Conservation (phyloP, 2,797 vertebrate genomes). For the Pseudomugil gertrudae region DNA sequence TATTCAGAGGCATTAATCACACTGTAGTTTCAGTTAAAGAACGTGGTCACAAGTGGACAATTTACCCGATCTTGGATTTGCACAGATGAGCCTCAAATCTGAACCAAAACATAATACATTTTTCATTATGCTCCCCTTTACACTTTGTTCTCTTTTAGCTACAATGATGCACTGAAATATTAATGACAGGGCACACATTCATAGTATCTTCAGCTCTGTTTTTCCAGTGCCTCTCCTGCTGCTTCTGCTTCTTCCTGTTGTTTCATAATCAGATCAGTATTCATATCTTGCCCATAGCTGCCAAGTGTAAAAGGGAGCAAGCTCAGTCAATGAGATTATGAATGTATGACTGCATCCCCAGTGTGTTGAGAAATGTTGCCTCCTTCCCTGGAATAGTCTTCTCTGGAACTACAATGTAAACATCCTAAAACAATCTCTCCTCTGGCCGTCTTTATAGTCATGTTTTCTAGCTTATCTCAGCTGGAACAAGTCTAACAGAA, state of each 20-base stretch:
- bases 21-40: slow-evolving; percentile 33
- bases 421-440: slow-evolving; percentile 21
- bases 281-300: slow-evolving; percentile 73
- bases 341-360: slow-evolving; percentile 68
- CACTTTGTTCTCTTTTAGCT: slow-evolving; percentile 71
- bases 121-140: slow-evolving; percentile 78
- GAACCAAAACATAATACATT: slow-evolving; percentile 77
- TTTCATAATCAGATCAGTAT: slow-evolving; percentile 77
- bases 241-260: slow-evolving; percentile 68
- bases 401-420: slow-evolving; percentile 31
- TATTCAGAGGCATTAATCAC: slow-evolving; percentile 51
- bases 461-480: slow-evolving; percentile 2
- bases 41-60: slow-evolving; percentile 35
- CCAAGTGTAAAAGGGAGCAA: slow-evolving; percentile 72
- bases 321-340: slow-evolving; percentile 74
- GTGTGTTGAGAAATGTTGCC: slow-evolving; percentile 57
- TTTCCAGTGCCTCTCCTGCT: slow-evolving; percentile 59
- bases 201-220: slow-evolving; percentile 49
- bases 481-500: slow-evolving; percentile 10
- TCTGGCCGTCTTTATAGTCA: neutral
- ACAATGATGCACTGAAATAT: slow-evolving; percentile 79
- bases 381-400: slow-evolving; percentile 31
- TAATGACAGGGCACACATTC: slow-evolving; percentile 75
- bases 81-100: slow-evolving; percentile 60
- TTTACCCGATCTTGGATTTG: slow-evolving; percentile 48